Evolutionary conservation across 2,113 vertebrate genomes (phyloP).

Genomic region (Martes martes): DNA sequence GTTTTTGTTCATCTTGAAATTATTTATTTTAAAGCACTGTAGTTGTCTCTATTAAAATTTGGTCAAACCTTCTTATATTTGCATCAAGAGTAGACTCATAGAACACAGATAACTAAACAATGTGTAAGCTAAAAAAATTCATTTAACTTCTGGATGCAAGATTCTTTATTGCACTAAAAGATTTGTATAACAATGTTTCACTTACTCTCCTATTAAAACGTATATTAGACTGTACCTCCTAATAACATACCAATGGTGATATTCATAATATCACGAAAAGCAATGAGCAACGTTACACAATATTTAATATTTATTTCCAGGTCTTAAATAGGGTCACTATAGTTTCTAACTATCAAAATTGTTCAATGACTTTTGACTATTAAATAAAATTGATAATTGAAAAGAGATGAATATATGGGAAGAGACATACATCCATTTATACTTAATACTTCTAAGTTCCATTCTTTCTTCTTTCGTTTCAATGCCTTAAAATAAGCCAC

Average conservation of each 20-base stretch:
- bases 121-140: neutral
- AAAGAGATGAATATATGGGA: neutral
- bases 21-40: neutral
- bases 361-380: neutral
- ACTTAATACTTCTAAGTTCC: neutral
- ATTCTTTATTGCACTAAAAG: neutral
- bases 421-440: neutral
- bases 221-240: neutral
- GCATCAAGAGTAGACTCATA: neutral
- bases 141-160: neutral
- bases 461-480: neutral
- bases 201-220: neutral
- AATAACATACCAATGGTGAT: neutral
- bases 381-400: neutral
- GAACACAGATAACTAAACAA: neutral
- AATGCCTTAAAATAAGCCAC: neutral
- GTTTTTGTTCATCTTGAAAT: neutral
- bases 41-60: neutral
- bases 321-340: neutral
- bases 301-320: neutral
- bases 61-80: neutral
- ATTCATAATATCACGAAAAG: neutral
- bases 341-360: neutral
- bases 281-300: neutral
- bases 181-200: neutral